Conservation (phyloP, 2,888 invertebrate genomes). For the Hylaea fasciaria region DNA sequence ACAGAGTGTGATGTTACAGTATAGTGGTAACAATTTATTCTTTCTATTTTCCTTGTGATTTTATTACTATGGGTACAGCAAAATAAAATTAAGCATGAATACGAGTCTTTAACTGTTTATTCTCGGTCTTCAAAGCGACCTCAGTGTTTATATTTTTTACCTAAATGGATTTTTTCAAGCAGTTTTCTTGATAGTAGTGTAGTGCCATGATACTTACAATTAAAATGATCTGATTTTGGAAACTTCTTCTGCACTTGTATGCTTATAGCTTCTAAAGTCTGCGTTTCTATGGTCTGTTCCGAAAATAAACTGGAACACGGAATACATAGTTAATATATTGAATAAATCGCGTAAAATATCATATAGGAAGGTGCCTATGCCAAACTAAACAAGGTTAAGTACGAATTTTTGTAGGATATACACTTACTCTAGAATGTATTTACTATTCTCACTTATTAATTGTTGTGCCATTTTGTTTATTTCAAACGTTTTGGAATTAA, state of each 20-base stretch:
- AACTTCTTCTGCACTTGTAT: conserved; percentile 92
- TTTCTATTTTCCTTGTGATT: neutral
- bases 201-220: conserved; percentile 78
- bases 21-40: neutral
- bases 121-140: too few species aligned
- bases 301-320: conserved; percentile 88
- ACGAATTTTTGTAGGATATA: conserved; percentile 18
- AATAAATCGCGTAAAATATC: conserved; percentile 11
- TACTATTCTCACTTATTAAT: conserved; percentile 77
- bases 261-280: conserved; percentile 90
- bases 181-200: neutral
- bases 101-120: too few species aligned
- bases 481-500: neutral
- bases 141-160: too few species aligned
- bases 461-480: conserved; percentile 69
- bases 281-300: conserved; percentile 89
- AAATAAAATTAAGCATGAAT: neutral
- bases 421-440: conserved; percentile 81
- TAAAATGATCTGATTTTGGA: conserved; percentile 91
- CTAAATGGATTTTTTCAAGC: neutral
- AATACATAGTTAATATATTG: too few species aligned
- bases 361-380: too few species aligned
- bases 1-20: conserved; percentile 15
- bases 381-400: conserved; percentile 42
- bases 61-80: neutral